Evolutionary conservation across 2,888 invertebrate species (phyloP).

Genomic region (Nymphalis c-album): DNA sequence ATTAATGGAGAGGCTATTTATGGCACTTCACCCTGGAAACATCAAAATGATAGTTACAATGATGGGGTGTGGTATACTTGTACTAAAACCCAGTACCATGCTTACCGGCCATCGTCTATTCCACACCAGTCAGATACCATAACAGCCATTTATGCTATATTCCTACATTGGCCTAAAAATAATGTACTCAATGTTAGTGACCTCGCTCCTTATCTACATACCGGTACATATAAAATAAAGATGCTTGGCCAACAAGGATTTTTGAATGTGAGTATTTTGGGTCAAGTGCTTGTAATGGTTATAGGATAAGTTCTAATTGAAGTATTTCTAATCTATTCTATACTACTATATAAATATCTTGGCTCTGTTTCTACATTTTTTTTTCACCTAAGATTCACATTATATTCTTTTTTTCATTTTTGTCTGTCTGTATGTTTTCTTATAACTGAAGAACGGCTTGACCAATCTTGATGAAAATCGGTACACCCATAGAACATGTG

Average conservation of each 20-base stretch:
- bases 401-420: too few species aligned
- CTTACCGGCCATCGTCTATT: constrained; percentile 46
- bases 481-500: too few species aligned
- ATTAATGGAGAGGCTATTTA: constrained; percentile 96
- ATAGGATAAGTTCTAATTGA: not conserved
- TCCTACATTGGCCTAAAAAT: constrained; percentile 85
- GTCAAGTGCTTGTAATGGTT: constrained; percentile 26
- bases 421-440: too few species aligned
- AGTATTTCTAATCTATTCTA: too few species aligned
- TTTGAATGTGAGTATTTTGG: constrained; percentile 53
- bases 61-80: constrained; percentile 89
- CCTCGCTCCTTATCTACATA: constrained; percentile 50
- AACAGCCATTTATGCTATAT: constrained; percentile 83
- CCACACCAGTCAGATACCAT: constrained; percentile 48
- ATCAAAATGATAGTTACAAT: constrained; percentile 89
- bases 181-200: constrained; percentile 66
- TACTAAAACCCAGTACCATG: constrained; percentile 51
- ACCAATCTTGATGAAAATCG: too few species aligned
- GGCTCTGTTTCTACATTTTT: too few species aligned
- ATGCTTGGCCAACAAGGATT: constrained; percentile 56
- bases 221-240: constrained; percentile 50
- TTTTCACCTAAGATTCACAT: too few species aligned
- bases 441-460: too few species aligned
- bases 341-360: too few species aligned
- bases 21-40: constrained; percentile 86